These are phyloP conservation scores for Fistularia tabacaria DNA, from an alignment of 2,797 vertebrate species.

Conservation along the genomic window DNA sequence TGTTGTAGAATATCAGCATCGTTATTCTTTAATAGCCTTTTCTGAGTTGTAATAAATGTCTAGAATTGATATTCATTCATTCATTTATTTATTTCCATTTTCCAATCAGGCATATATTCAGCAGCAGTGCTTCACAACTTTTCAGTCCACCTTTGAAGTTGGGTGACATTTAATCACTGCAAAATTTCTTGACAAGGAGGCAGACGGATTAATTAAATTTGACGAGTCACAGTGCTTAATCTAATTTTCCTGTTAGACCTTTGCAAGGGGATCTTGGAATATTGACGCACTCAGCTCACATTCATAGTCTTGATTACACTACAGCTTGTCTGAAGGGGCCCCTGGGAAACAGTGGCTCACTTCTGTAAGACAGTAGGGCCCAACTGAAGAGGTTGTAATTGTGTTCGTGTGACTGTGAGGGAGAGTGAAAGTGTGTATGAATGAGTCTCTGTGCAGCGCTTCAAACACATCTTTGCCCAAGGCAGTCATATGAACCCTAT, in stretches of 20 bases:
- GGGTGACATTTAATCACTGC: constrained; percentile 7
- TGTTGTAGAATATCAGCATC: too few species aligned
- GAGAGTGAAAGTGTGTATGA: constrained; percentile 16
- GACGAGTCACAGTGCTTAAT: constrained; percentile 50
- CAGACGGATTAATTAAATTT: constrained; percentile 44
- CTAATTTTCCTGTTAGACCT: constrained; percentile 48
- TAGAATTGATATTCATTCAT: too few species aligned
- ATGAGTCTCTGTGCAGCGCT: constrained; percentile 15
- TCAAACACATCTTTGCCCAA: constrained; percentile 34
- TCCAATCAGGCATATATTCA: not conserved
- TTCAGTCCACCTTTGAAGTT: not conserved
- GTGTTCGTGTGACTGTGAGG: constrained; percentile 12
- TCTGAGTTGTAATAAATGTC: too few species aligned
- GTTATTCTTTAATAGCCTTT: too few species aligned
- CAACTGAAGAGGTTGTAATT: constrained; percentile 24
- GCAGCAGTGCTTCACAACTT: not conserved
- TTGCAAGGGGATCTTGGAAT: constrained; percentile 44
- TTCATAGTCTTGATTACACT: constrained; percentile 45
- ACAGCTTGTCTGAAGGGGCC: constrained; percentile 39
- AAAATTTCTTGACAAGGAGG: constrained; percentile 25
- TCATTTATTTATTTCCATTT: too few species aligned
- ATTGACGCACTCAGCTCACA: constrained; percentile 38
- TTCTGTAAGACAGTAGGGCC: constrained; percentile 31
- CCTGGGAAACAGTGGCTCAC: constrained; percentile 38
- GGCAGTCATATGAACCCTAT: constrained; percentile 49